Conservation (phyloP, 30 jellyfish, hydroid and myxozoan genomes). For the Rhopilema esculentum region DNA sequence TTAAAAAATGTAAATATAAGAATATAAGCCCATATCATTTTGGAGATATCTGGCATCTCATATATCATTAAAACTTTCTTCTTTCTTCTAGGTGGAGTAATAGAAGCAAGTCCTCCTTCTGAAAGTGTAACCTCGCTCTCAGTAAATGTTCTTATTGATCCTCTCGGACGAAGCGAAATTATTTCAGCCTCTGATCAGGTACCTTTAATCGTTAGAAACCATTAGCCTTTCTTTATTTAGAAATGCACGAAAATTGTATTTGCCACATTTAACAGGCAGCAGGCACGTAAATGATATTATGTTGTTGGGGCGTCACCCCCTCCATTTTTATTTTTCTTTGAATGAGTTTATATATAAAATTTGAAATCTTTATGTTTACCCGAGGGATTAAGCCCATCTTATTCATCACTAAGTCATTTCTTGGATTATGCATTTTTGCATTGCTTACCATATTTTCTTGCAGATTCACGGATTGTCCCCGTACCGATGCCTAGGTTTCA, state of each 20-base stretch:
- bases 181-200: constrained; percentile 95
- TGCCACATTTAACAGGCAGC: too few relatives aligned
- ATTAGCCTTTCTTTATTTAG: too few relatives aligned
- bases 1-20: too few relatives aligned
- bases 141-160: constrained; percentile 85
- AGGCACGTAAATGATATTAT: too few relatives aligned
- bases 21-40: too few relatives aligned
- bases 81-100: constrained; percentile 77
- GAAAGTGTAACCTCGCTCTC: constrained; percentile 88
- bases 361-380: neutral
- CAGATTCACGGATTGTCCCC: constrained; percentile 76
- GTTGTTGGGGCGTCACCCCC: too few relatives aligned
- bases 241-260: too few relatives aligned
- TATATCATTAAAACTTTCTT: neutral
- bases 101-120: constrained; percentile 93
- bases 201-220: neutral
- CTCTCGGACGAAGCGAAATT: constrained; percentile 67
- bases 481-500: constrained; percentile 81
- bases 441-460: constrained; percentile 1
- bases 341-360: too few relatives aligned
- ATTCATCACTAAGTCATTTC: neutral
- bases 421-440: neutral
- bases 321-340: too few relatives aligned
- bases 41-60: neutral
- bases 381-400: neutral